A percentile compares a stretch with the other conserved stretches of the same genome.
These are phyloP conservation scores for Notarius quadriscutis DNA, from an alignment of 2,113 vertebrate genomes.

Conservation along the genomic window DNA sequence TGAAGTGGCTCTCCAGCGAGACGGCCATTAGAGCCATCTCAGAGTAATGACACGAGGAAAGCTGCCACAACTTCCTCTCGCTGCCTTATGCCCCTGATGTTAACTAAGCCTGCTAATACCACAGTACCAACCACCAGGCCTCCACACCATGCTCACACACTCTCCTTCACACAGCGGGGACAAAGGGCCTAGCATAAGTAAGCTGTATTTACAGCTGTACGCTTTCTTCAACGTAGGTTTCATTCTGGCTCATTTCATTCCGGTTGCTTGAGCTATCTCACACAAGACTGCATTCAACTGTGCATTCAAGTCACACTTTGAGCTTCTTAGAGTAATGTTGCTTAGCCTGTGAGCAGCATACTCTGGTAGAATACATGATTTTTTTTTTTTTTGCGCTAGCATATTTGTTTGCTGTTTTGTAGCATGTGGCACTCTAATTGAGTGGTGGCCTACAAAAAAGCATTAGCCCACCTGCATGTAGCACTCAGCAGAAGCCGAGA, in stretches of 20 bases:
- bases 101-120: slow-evolving; percentile 53
- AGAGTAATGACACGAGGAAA: slow-evolving; percentile 78
- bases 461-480: slow-evolving; percentile 56
- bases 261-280: slow-evolving; percentile 18
- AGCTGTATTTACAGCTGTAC: slow-evolving; percentile 22
- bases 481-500: slow-evolving; percentile 52
- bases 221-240: background rate
- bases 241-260: slow-evolving; percentile 18
- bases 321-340: slow-evolving; percentile 33
- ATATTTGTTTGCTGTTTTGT: slow-evolving; percentile 50
- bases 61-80: slow-evolving; percentile 50
- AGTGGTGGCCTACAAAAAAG: slow-evolving; percentile 52
- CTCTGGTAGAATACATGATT: slow-evolving; percentile 27
- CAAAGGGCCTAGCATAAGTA: slow-evolving; percentile 1
- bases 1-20: slow-evolving; percentile 73
- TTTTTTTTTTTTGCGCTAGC: background rate
- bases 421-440: slow-evolving; percentile 51
- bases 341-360: background rate
- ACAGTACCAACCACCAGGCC: slow-evolving; percentile 30
- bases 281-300: slow-evolving; percentile 8
- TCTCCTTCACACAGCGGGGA: slow-evolving; percentile 18
- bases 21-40: slow-evolving; percentile 75
- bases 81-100: slow-evolving; percentile 43
- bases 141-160: slow-evolving; percentile 38
- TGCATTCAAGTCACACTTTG: slow-evolving; percentile 13